Evolutionary conservation across 2,888 invertebrate genomes (phyloP).

Genomic region (Scaptomyza flava): DNA sequence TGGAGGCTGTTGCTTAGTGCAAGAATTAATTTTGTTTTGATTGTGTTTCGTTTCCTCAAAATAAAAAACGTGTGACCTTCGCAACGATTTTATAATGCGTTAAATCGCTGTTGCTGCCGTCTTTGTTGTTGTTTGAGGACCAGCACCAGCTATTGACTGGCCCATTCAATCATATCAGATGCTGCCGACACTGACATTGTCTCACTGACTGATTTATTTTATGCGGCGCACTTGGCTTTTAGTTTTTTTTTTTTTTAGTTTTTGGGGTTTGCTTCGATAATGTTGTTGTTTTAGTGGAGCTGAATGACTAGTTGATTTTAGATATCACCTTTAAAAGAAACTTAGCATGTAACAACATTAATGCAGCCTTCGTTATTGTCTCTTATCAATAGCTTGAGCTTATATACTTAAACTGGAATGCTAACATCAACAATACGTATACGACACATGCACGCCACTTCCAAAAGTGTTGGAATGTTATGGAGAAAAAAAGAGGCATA

Average conservation of each 20-base stretch:
- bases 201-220: conserved; percentile 42
- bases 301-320: conserved; percentile 35
- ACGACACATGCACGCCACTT: conserved; percentile 51
- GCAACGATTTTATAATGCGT: conserved; percentile 61
- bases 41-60: conserved; percentile 70
- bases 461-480: conserved; percentile 51
- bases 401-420: conserved; percentile 1
- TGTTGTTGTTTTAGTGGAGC: conserved; percentile 1
- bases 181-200: conserved; percentile 48
- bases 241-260: conserved; percentile 3
- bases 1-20: conserved; percentile 43
- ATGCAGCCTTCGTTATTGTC: conserved; percentile 37
- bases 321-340: conserved; percentile 6
- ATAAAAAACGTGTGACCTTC: conserved; percentile 55
- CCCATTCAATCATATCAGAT: conserved; percentile 60
- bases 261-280: conserved; percentile 6
- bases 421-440: conserved; percentile 45
- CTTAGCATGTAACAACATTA: conserved; percentile 15
- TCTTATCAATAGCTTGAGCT: conserved; percentile 48
- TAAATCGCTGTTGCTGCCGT: conserved; percentile 37
- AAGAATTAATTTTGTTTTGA: conserved; percentile 54
- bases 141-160: conserved; percentile 17
- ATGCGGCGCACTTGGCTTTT: conserved; percentile 56
- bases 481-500: conserved; percentile 20
- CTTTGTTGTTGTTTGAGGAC: neutral